Percentiles rank a stretch among this genome's conserved stretches.
These are phyloP conservation scores for Meiosimyza platycephala DNA, from an alignment of 2,888 invertebrate species.

Conservation along the genomic window DNA sequence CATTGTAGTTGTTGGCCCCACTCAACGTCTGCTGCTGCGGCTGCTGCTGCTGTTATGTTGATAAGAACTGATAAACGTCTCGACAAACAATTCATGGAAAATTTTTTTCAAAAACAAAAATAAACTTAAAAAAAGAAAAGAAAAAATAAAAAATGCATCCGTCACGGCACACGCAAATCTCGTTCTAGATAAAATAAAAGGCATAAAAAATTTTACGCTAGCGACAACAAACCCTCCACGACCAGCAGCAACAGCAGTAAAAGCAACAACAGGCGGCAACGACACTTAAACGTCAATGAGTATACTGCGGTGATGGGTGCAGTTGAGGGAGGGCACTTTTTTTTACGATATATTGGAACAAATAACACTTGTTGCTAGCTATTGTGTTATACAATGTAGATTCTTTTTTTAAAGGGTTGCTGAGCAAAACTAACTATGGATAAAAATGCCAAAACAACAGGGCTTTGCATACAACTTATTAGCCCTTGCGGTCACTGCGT, in stretches of 20 bases:
- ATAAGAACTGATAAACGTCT: conserved; percentile 40
- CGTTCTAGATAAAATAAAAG: conserved; percentile 29
- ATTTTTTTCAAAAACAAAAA: conserved; percentile 39
- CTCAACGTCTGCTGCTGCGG: conserved; percentile 18
- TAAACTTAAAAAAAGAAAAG: background rate
- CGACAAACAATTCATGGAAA: conserved; percentile 44
- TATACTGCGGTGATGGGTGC: background rate
- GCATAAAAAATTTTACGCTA: background rate
- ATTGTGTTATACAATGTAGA: no score
- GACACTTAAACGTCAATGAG: conserved; percentile 18
- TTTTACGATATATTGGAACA: no score
- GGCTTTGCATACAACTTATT: background rate
- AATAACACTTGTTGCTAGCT: no score
- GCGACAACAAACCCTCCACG: conserved; percentile 15
- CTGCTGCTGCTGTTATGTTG: background rate
- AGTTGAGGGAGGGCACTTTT: no score
- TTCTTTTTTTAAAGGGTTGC: background rate
- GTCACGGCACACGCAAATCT: conserved; percentile 42
- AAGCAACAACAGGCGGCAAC: conserved; percentile 15
- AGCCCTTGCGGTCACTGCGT: no score
- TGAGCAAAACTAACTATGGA: background rate
- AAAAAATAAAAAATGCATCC: conserved; percentile 27
- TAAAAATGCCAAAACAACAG: background rate
- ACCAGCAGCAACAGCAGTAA: background rate
- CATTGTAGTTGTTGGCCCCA: background rate